phyloP scores from a whole-genome alignment of 2,113 vertebrate genomes.

The Cervus canadensis region DNA sequence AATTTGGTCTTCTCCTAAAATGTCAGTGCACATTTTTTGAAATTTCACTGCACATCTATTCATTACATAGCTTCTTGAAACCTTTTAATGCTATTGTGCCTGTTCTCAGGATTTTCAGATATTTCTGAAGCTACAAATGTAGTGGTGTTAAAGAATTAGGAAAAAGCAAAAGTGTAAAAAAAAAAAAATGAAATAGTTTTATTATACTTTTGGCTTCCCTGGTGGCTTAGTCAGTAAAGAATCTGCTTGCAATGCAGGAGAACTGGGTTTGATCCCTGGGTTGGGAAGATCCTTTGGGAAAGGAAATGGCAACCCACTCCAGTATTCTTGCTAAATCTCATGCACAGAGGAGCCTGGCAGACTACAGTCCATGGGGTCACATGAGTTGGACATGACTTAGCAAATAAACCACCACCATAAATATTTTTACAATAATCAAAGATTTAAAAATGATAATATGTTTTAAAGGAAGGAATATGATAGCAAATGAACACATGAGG shows the following conservation, averaged over 20 bases:
- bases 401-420: neutral
- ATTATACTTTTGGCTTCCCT: neutral
- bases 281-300: neutral
- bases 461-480: neutral
- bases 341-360: neutral
- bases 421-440: neutral
- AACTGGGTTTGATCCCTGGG: neutral
- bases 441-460: neutral
- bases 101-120: neutral
- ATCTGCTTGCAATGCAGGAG: neutral
- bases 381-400: neutral
- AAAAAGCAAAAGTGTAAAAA: neutral
- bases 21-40: constrained; percentile 65
- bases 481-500: neutral
- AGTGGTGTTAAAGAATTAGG: neutral
- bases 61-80: constrained; percentile 8
- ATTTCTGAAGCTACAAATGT: neutral
- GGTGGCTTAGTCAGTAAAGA: neutral
- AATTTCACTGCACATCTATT: constrained; percentile 66
- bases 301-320: neutral
- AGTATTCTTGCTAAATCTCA: neutral
- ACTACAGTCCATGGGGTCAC: neutral
- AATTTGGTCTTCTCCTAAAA: constrained; percentile 54
- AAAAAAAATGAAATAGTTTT: neutral
- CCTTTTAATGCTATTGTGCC: neutral